Evolutionary conservation across 2,888 invertebrate species (phyloP).

Genomic region (Yponomeuta malinellus): DNA sequence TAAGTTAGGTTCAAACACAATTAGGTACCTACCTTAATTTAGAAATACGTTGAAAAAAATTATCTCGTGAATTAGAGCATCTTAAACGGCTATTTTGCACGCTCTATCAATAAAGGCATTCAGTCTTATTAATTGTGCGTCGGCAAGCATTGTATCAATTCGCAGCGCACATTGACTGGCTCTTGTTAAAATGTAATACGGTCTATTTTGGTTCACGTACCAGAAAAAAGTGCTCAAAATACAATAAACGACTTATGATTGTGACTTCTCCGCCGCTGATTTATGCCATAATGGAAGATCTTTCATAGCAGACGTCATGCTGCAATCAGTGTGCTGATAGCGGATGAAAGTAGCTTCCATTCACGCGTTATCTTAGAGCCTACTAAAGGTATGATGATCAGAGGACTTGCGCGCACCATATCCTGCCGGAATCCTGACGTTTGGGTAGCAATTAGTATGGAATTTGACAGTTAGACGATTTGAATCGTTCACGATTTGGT

Average conservation of each 20-base stretch:
- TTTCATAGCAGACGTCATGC: background rate
- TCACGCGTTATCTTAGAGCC: background rate
- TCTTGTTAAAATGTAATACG: background rate
- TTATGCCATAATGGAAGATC: slow-evolving; percentile 1
- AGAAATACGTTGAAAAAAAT: no score
- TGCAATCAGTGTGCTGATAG: background rate
- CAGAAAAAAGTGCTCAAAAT: slow-evolving; percentile 9
- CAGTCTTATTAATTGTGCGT: slow-evolving; percentile 19
- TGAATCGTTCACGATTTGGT: no score
- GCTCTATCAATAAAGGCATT: slow-evolving; percentile 46
- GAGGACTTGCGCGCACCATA: no score
- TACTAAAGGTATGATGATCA: background rate
- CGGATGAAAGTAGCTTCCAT: background rate
- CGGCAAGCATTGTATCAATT: background rate
- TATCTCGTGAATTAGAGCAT: background rate
- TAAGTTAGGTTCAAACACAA: no score
- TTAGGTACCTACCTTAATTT: no score
- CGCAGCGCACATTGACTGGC: background rate
- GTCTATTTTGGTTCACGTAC: background rate
- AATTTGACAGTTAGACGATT: no score
- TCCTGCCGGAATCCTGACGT: background rate
- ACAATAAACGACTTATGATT: slow-evolving; percentile 15
- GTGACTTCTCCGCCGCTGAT: slow-evolving; percentile 9
- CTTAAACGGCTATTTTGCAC: slow-evolving; percentile 23
- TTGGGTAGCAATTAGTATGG: no score